Evolutionary conservation across 64 coral and sea anemone species (phyloP), one percentile per base, ranked within the genome.

Genomic region (Montipora sp.): DNA sequence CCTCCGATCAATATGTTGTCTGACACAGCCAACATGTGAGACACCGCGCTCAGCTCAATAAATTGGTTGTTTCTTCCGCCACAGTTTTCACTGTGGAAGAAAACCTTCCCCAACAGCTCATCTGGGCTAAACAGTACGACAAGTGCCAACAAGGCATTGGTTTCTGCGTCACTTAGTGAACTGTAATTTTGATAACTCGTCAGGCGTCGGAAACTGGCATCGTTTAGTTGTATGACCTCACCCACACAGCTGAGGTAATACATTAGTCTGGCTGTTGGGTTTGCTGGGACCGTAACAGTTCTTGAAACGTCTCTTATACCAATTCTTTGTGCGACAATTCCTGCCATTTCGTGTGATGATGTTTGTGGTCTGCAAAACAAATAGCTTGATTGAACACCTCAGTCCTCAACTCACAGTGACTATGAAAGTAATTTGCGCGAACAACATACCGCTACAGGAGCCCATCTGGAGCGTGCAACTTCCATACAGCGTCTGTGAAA

Each of bases 1-100:
- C 83, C 83, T 48, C 83, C 83, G 27, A 85, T 85, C 27, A 85
- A 3, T 18, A 85, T 50, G 68, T 85, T 47, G 43, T 71, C 83
- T 48, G 83, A 8, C 5, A 85, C 83, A 13, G 68, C 44, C 83
- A 85, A n/a, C 36, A 71, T 69, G 59, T 71, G 60, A 15, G 60
- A 48, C 3, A 85, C 83, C 15, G 83, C 50, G 22, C 36, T 69
- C 45, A 85, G 83, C 83, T 85, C 83, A 68, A 50, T 44, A 19
- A 88, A 88, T 13, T 75, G 5, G 47, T 88, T 88, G 3, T 0
- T 20, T 1, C 18, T 3, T 27, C 85, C 85, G 4, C 63, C 48
- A 19, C 60, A 57, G 48, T 75, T 51, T 51, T 68, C 73, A 46
- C 24, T 59, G 21, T 48, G 48, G 27, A 88, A 88, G 23, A 88